phyloP scores from a whole-genome alignment of 2,113 vertebrate genomes.

The Apteryx owenii region DNA sequence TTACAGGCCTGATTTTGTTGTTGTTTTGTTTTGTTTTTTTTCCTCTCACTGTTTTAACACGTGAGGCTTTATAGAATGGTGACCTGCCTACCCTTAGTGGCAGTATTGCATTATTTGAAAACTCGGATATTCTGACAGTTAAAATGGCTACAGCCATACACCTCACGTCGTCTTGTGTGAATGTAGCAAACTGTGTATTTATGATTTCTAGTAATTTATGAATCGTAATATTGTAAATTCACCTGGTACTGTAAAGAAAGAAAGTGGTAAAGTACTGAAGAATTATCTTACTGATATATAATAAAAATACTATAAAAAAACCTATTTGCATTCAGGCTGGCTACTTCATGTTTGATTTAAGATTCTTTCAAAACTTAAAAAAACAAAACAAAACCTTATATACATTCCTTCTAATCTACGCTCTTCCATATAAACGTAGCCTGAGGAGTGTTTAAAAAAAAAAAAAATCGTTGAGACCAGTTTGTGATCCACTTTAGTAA shows the following conservation, averaged over 20 bases:
- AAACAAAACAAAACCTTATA: no score
- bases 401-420: neutral
- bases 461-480: neutral
- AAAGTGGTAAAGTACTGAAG: neutral
- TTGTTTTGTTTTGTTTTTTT: neutral
- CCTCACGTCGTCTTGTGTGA: accelerated
- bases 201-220: neutral
- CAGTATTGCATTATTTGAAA: neutral
- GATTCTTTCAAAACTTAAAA: no score
- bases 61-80: neutral
- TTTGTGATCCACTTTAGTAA: neutral
- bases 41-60: neutral
- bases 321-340: neutral
- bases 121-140: neutral
- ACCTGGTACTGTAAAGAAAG: neutral
- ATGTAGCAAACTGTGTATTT: no score
- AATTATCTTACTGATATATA: neutral
- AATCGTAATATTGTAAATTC: neutral
- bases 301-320: neutral
- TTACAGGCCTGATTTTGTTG: neutral
- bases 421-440: neutral
- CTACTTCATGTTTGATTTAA: neutral
- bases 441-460: no score
- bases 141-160: neutral
- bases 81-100: neutral